phyloP scores from a whole-genome alignment of 1,140 invertebrate genomes.

The Leptinotarsa lineolata region DNA sequence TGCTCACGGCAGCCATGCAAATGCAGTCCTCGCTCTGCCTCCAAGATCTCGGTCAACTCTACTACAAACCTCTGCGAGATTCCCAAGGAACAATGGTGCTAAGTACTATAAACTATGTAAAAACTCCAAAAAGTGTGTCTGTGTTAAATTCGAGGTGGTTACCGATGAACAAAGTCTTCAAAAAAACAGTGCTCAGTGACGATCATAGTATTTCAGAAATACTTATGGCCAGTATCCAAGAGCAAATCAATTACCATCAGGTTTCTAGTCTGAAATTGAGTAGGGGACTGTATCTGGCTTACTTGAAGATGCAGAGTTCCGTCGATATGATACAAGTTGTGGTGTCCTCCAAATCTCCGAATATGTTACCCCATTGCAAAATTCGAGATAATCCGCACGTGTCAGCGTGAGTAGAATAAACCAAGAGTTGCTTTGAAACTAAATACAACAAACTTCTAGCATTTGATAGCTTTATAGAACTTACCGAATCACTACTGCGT shows the following conservation, averaged over 20 bases:
- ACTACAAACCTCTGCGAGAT: slow-evolving; percentile 86
- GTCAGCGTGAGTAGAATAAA: slow-evolving; percentile 74
- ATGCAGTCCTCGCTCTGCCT: slow-evolving; percentile 91
- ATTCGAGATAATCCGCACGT: slow-evolving; percentile 94
- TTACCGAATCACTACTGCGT: background rate
- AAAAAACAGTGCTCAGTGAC: slow-evolving; percentile 63
- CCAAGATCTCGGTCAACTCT: slow-evolving; percentile 90
- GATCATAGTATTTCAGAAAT: slow-evolving; percentile 80
- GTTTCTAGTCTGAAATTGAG: slow-evolving; percentile 78
- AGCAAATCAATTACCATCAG: slow-evolving; percentile 92
- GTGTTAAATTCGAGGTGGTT: slow-evolving; percentile 89
- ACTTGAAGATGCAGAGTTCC: slow-evolving; percentile 93
- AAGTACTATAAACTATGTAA: slow-evolving; percentile 82
- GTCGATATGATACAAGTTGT: slow-evolving; percentile 93
- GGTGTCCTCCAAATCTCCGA: slow-evolving; percentile 87
- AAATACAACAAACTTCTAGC: background rate
- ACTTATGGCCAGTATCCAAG: slow-evolving; percentile 81
- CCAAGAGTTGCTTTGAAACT: background rate
- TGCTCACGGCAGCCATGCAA: slow-evolving; percentile 86
- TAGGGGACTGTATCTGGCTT: slow-evolving; percentile 90
- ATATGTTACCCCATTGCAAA: slow-evolving; percentile 90
- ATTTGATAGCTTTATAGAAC: no score
- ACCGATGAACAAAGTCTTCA: slow-evolving; percentile 73
- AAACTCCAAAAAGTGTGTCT: slow-evolving; percentile 81
- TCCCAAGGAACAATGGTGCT: slow-evolving; percentile 88